These are phyloP conservation scores for Oryzias javanicus DNA, from an alignment of 2,113 vertebrate species.

Conservation along the genomic window DNA sequence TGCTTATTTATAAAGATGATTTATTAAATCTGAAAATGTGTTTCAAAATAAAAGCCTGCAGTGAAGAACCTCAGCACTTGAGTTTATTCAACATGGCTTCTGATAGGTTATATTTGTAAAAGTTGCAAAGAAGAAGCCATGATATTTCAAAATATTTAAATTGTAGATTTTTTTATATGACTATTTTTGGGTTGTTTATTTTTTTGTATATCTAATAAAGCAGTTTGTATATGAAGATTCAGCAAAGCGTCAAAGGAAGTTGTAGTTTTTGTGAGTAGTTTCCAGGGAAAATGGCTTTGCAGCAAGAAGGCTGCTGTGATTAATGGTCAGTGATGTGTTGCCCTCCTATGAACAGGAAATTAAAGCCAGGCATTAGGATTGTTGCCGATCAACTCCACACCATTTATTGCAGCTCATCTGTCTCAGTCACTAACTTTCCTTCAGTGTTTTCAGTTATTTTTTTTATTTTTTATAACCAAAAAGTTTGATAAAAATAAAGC, in stretches of 20 bases:
- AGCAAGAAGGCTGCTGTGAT: neutral
- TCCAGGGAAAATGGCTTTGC: neutral
- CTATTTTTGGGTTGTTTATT: too few relatives aligned
- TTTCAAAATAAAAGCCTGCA: too few relatives aligned
- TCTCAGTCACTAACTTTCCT: constrained; percentile 30
- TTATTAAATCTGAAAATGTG: too few relatives aligned
- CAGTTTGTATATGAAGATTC: too few relatives aligned
- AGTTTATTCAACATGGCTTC: too few relatives aligned
- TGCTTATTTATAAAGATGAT: too few relatives aligned
- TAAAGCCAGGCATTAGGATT: constrained; percentile 41
- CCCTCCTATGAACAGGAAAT: constrained; percentile 59
- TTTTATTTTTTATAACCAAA: neutral
- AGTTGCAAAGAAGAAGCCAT: too few relatives aligned
- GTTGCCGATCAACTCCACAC: constrained; percentile 44
- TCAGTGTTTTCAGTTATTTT: neutral
- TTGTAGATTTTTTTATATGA: too few relatives aligned
- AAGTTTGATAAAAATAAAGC: neutral
- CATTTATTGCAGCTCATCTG: constrained; percentile 50
- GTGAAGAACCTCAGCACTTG: too few relatives aligned
- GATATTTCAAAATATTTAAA: too few relatives aligned
- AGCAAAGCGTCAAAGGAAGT: neutral
- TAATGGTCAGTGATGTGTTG: constrained; percentile 18
- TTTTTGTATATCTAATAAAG: too few relatives aligned
- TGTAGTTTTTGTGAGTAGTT: neutral
- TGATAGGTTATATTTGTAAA: too few relatives aligned